A percentile compares a stretch with the other conserved stretches of the same genome.
phyloP scores from a whole-genome alignment of 2,113 vertebrate genomes.

The Naja naja region DNA sequence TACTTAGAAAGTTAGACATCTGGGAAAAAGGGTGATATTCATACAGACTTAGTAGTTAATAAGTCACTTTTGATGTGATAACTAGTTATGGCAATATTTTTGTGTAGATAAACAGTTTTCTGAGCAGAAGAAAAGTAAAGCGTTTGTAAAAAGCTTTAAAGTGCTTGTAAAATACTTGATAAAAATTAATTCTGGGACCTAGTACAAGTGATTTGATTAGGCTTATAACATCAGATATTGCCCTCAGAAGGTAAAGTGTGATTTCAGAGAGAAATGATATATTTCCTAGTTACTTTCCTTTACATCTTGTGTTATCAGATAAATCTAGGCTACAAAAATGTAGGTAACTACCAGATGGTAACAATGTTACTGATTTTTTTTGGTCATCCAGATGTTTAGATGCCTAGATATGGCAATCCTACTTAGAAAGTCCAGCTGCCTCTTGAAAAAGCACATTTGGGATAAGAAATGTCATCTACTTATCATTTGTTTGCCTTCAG shows the following conservation, averaged over 20 bases:
- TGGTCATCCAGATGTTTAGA: background rate
- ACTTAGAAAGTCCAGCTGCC: too few relatives aligned
- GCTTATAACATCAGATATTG: background rate
- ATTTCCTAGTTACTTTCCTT: background rate
- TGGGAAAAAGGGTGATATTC: background rate
- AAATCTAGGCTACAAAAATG: background rate
- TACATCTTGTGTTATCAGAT: background rate
- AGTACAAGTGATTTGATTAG: background rate
- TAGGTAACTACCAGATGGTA: background rate
- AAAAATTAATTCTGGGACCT: background rate
- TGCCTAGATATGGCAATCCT: background rate
- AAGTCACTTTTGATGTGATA: background rate
- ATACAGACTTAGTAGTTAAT: background rate
- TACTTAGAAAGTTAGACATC: background rate
- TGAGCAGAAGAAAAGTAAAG: background rate
- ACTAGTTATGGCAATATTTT: background rate
- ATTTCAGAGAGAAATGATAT: background rate
- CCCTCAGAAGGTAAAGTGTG: background rate
- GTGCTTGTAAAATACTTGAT: background rate
- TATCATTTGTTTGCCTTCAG: too few relatives aligned
- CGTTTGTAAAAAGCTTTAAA: background rate
- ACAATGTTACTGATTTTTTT: background rate
- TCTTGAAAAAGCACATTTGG: too few relatives aligned
- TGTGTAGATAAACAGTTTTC: background rate
- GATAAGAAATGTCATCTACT: too few relatives aligned